These are phyloP conservation scores for Nasalis larvatus DNA, from an alignment of 2,113 vertebrate species.

Conservation along the genomic window DNA sequence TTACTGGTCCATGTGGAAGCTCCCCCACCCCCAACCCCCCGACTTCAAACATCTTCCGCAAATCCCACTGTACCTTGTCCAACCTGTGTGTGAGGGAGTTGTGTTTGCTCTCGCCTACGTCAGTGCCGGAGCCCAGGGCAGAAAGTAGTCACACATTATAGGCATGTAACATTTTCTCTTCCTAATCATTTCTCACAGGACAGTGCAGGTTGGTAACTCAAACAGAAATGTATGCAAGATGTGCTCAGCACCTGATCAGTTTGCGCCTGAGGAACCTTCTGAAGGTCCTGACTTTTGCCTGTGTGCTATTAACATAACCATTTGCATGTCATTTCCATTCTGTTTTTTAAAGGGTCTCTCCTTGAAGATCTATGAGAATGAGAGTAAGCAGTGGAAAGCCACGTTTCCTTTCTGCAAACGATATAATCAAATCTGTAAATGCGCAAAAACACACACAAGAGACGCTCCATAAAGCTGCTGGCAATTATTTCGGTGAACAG, in stretches of 20 bases:
- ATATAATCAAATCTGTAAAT: slow-evolving; percentile 66
- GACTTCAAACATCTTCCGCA: slow-evolving; percentile 10
- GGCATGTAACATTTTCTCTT: slow-evolving; percentile 40
- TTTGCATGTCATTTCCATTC: slow-evolving; percentile 54
- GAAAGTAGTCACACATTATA: neutral
- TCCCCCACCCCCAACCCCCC: neutral
- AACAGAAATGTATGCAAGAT: slow-evolving; percentile 42
- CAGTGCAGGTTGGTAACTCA: neutral
- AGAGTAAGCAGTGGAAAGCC: slow-evolving; percentile 46
- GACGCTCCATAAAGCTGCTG: slow-evolving; percentile 47
- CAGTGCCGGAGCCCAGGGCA: neutral
- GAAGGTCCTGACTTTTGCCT: slow-evolving; percentile 50
- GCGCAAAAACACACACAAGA: slow-evolving; percentile 56
- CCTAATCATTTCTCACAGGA: slow-evolving; percentile 52
- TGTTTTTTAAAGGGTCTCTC: slow-evolving; percentile 60
- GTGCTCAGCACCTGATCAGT: slow-evolving; percentile 26
- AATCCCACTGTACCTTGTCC: neutral
- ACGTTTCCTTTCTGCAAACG: slow-evolving; percentile 47
- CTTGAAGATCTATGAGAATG: slow-evolving; percentile 54
- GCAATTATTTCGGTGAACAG: slow-evolving; percentile 62
- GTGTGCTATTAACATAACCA: slow-evolving; percentile 42
- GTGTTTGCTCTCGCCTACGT: neutral
- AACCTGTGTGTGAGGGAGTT: slow-evolving; percentile 1
- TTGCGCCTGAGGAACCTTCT: slow-evolving; percentile 33
- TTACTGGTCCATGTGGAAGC: neutral